Percentiles rank a stretch among this genome's conserved stretches.
phyloP scores from a whole-genome alignment of 2,113 vertebrate genomes.

The Percina caprodes region DNA sequence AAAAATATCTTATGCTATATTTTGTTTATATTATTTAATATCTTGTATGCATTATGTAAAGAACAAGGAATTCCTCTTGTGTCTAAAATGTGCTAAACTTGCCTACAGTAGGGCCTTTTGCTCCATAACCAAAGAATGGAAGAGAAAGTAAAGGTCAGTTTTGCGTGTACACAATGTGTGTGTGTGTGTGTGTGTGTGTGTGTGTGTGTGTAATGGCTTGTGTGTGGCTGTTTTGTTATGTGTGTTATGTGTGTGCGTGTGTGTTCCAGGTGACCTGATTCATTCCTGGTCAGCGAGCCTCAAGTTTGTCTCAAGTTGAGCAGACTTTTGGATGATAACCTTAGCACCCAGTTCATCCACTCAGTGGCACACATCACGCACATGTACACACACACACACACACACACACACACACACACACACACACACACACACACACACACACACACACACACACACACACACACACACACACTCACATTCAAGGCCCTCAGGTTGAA shows the following conservation, averaged over 20 bases:
- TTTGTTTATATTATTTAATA: not conserved
- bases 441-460: not conserved
- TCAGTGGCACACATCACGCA: constrained; percentile 19
- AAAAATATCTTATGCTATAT: not conserved
- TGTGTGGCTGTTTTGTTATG: constrained; percentile 7
- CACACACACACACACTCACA: not conserved
- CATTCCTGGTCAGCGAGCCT: constrained; percentile 32
- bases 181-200: not conserved
- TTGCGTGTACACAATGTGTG: not conserved
- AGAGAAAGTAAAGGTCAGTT: constrained; percentile 28
- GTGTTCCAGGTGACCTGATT: constrained; percentile 42
- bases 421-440: no score
- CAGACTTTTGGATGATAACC: constrained; percentile 33
- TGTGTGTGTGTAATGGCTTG: not conserved
- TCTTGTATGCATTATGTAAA: not conserved
- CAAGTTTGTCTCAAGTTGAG: constrained; percentile 44
- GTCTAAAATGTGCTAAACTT: not conserved
- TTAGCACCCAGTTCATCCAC: constrained; percentile 29
- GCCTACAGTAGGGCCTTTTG: not conserved
- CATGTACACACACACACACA: not conserved
- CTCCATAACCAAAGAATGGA: not conserved
- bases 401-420: no score
- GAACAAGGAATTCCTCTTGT: not conserved
- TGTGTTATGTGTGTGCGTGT: not conserved
- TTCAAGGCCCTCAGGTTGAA: constrained; percentile 28